Base-by-base conservation (phyloP, 2,888 invertebrate species). In the Chelonus formosanus region DNA sequence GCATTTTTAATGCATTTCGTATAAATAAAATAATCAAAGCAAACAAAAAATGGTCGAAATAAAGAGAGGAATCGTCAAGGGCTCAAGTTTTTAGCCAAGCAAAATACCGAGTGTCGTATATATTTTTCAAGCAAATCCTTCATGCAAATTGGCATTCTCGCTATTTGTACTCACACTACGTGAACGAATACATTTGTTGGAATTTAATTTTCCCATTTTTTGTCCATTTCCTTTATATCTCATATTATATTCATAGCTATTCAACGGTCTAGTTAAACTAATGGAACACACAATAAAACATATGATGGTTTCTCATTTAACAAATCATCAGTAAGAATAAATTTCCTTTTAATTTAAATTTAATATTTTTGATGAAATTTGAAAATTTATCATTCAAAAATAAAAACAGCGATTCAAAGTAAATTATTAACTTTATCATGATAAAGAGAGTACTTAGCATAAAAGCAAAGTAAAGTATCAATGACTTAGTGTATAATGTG, bases 101-200 rank as follows among this genome's bases (percentile, higher is more conserved):
- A 70, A 73, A 77, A 74, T 73, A 70, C 71, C 68, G 59, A 67
- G 56, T 67, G 61, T 68, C 65, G 67, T 70, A 70, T 20, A 48
- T 76, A 75, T 77, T 76, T 76, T 77, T 77, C 74, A 75, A 75
- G 76, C 74, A 77, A 74, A 77, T 78, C 73, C 70, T 66, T 72
- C 73, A 78, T 76, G 75, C 74, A 77, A 77, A 77, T 76, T 76
- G 75, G 75, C 72, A 67, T 56, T 61, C 54, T 45, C 63, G 10
- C 10, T 7, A 36, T 50, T 7, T 54, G 36, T 52, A 43, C 52
- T 36, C 31, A 32, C 43, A 44, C 31, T 52, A 50, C 59, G 40
- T 58, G 40, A 32, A 43, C 59, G 20, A 31, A 44, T 6, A 52
- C 8, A 40, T 60, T 40, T 45, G 72, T 67, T 64, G 63, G 77